Conservation (phyloP, 2,797 vertebrate genomes). For the Ctenopoma kingsleyae region DNA sequence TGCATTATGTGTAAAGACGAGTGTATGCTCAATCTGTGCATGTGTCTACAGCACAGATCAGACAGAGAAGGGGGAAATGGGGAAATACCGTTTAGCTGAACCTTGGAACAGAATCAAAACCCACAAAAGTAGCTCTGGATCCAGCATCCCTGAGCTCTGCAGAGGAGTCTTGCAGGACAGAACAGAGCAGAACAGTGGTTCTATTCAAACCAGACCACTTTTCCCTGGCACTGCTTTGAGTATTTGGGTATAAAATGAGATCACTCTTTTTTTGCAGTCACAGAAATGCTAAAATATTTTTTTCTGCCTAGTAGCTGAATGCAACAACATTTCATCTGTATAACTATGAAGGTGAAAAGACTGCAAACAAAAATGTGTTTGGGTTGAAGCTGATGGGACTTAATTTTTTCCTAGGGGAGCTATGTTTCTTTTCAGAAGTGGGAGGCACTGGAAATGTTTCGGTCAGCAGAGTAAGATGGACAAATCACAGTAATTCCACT, state of each 20-base stretch:
- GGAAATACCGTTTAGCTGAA: conserved; percentile 69
- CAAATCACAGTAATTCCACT: conserved; percentile 37
- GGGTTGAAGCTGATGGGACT: conserved; percentile 26
- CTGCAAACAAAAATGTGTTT: conserved; percentile 25
- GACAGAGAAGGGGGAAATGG: conserved; percentile 47
- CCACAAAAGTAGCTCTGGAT: conserved; percentile 74
- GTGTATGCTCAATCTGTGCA: conserved; percentile 37
- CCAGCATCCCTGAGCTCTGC: conserved; percentile 57
- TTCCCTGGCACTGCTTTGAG: conserved; percentile 72
- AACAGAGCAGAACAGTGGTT: conserved; percentile 78
- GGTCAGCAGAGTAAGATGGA: conserved; percentile 25
- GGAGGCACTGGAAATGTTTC: conserved; percentile 62
- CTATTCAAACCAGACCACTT: conserved; percentile 82
- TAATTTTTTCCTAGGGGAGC: conserved; percentile 51
- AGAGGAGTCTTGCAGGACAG: conserved; percentile 62
- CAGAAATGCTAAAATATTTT: conserved; percentile 24
- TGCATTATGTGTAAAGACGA: conserved; percentile 45
- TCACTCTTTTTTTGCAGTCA: conserved; percentile 62
- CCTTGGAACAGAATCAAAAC: conserved; percentile 77
- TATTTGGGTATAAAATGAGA: conserved; percentile 70
- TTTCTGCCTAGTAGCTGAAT: conserved; percentile 1
- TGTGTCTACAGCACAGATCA: conserved; percentile 66
- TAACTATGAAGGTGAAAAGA: not conserved
- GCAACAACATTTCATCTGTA: not conserved
- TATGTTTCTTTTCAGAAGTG: conserved; percentile 55